Conservation (phyloP, 37 sponge, comb jelly and placozoan species). For the Halisarca cf. caerulea region DNA sequence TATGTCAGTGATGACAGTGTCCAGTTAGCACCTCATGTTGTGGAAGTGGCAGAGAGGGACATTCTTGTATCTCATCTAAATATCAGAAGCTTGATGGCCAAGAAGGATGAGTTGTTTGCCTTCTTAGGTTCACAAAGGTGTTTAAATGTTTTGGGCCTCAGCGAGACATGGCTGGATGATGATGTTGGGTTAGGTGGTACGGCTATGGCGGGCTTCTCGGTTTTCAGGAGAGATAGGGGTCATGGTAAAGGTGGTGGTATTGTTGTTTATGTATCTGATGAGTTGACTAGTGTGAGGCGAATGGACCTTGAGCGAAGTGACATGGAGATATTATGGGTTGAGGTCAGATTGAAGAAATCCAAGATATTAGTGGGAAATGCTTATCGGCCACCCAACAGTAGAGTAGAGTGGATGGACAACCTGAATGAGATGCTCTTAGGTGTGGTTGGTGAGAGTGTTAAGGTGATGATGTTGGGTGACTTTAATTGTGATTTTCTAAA, state of each 20-base stretch:
- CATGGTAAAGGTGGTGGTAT: constrained; percentile 20
- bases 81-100: constrained; percentile 16
- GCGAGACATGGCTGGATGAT: constrained; percentile 15
- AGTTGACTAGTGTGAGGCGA: constrained; percentile 13
- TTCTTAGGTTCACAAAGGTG: neutral
- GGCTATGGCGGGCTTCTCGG: neutral
- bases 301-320: constrained; percentile 6
- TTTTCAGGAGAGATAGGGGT: constrained; percentile 3
- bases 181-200: neutral
- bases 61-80: neutral
- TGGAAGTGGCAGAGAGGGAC: neutral
- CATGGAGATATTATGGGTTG: constrained; percentile 30
- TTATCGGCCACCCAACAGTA: constrained; percentile 26
- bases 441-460: constrained; percentile 6
- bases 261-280: constrained; percentile 28
- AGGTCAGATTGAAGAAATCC: constrained; percentile 12
- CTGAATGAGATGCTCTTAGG: neutral
- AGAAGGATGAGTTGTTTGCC: neutral
- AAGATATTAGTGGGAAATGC: constrained; percentile 1
- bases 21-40: too few species aligned
- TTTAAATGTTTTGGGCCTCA: neutral
- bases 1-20: too few species aligned
- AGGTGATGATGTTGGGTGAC: constrained; percentile 31
- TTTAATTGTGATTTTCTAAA: constrained; percentile 22
- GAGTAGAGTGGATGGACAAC: constrained; percentile 8